Evolutionary conservation across 2,113 vertebrate genomes (phyloP).

Genomic region (Garra rufa): DNA sequence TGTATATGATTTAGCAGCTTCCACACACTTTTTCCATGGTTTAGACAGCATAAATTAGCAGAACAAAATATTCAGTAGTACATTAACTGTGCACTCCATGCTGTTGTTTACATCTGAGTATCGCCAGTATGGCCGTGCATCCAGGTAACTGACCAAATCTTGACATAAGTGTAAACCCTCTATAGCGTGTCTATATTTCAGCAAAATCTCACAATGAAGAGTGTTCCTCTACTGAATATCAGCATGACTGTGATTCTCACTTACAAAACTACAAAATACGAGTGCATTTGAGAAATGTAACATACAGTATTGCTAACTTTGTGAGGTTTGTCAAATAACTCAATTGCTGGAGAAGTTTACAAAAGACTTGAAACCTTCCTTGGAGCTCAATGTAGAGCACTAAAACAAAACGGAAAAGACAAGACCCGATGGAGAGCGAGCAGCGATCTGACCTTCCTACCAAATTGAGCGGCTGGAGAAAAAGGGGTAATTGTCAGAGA

Average conservation of each 20-base stretch:
- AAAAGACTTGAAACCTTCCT: background rate
- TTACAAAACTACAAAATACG: background rate
- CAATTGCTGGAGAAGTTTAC: background rate
- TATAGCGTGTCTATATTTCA: background rate
- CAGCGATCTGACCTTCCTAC: background rate
- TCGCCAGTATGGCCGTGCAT: too few relatives aligned
- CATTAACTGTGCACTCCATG: too few relatives aligned
- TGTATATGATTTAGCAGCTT: too few relatives aligned
- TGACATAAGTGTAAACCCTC: too few relatives aligned
- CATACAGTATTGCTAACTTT: background rate
- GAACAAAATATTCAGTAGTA: too few relatives aligned
- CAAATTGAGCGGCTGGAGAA: background rate
- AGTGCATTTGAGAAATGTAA: background rate
- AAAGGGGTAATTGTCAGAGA: background rate
- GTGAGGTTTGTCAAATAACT: background rate
- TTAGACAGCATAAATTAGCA: too few relatives aligned
- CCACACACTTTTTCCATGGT: too few relatives aligned
- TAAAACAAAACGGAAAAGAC: constrained; percentile 8
- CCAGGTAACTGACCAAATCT: too few relatives aligned
- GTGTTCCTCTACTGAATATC: background rate
- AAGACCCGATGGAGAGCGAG: background rate
- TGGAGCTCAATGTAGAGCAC: background rate
- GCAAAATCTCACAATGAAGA: background rate
- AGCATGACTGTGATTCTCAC: background rate
- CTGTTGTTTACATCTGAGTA: too few relatives aligned